Conservation (phyloP, 2,797 vertebrate genomes). For the Rousettus madagascariensis region DNA sequence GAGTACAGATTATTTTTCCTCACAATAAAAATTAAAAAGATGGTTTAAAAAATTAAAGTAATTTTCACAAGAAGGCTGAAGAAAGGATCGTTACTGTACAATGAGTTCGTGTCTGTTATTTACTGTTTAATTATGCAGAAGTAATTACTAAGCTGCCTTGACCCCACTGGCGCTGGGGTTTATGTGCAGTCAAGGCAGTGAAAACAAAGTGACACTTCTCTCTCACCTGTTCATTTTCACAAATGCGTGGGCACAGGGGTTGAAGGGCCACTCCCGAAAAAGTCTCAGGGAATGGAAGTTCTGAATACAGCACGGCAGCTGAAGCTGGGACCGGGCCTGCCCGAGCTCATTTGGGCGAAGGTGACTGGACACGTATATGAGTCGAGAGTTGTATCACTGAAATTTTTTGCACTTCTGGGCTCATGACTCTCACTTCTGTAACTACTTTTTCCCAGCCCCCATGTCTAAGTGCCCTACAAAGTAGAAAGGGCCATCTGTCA, state of each 20-base stretch:
- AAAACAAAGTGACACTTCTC: neutral
- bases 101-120: neutral
- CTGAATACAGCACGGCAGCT: neutral
- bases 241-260: neutral
- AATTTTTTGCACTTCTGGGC: neutral
- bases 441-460: neutral
- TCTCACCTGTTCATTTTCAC: neutral
- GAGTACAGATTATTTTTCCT: neutral
- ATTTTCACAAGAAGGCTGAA: neutral
- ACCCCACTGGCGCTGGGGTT: neutral
- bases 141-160: neutral
- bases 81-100: neutral
- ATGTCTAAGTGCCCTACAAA: neutral
- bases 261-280: neutral
- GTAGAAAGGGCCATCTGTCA: neutral
- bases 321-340: neutral
- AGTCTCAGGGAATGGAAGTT: neutral
- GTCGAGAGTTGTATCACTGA: neutral
- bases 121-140: neutral
- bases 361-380: neutral
- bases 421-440: neutral
- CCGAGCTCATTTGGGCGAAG: neutral
- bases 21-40: neutral
- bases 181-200: neutral
- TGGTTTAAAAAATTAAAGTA: neutral